Base-by-base conservation (phyloP, 2,888 invertebrate genomes). In the Pristionchus fissidentatus region DNA sequence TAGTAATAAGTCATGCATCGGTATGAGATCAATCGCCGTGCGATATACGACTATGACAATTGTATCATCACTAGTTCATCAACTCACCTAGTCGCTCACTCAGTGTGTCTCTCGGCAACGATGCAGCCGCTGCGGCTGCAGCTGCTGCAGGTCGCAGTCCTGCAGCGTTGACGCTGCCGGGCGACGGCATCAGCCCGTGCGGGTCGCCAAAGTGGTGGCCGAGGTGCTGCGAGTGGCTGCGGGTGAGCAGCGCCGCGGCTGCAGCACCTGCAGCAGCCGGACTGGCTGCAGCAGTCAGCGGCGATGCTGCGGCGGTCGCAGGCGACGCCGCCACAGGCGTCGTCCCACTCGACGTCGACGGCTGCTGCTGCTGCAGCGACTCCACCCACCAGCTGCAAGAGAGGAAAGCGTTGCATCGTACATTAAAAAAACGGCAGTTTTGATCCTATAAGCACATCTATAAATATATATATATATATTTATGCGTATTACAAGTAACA, bases 241-340 rank as follows among this genome's bases (percentile, higher is more conserved):
- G 83, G 60, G 46, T 83, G 66, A 49, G 66, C 70, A 55, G 38
- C 55, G 75, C 29, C 13, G 75, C 49, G 22, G 77, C 32, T 62
- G 84, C 60, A 10, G 85, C 79, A 57, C 84, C 73, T 41, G 84
- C 38, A 15, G 62, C n/a, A 43, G 75, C 46, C 73, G 85, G 35
- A n/a, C 83, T 29, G 73, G 85, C 3, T 32, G 85, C 43, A 57
- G 84, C 57, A 35, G n/a, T 55, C 26, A 55, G 32, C 41, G 32
- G n/a, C 5, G 29, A 7, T 26, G 77, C 19, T n/a, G 83, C 26
- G 57, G 81, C 29, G n/a, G 75, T 35, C 57, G 57, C n/a, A 52
- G 73, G 52, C 49, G 73, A 38, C 15, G 80, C 70, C 49, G 83
- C 55, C 70, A 49, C 55, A 3, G 80, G 35, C 10, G 79, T 43